Conservation (phyloP, 2,888 invertebrate species). For the Limulus polyphemus region DNA sequence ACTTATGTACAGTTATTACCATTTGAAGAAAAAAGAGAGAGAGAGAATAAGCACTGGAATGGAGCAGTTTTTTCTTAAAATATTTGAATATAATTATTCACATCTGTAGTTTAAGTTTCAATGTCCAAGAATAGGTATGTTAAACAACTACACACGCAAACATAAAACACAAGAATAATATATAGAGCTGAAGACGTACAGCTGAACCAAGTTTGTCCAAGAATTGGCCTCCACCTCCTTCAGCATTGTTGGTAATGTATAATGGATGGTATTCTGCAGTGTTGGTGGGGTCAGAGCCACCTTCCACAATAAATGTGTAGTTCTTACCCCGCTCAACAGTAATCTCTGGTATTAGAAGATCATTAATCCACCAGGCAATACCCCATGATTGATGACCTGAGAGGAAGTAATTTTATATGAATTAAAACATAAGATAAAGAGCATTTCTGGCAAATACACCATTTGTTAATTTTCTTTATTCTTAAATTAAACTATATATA, state of each 20-base stretch:
- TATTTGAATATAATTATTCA: no score
- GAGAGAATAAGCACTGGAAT: no score
- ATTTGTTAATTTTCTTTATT: not conserved
- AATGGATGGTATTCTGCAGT: constrained; percentile 80
- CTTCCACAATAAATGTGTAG: constrained; percentile 74
- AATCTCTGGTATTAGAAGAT: constrained; percentile 74
- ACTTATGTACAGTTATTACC: no score
- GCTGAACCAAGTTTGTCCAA: constrained; percentile 47
- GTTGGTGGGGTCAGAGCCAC: constrained; percentile 63
- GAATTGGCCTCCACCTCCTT: constrained; percentile 76
- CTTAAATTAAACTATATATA: not conserved
- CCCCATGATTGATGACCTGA: constrained; percentile 50
- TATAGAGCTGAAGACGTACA: constrained; percentile 16
- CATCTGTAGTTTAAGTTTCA: no score
- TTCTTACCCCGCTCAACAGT: constrained; percentile 73
- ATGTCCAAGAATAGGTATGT: no score
- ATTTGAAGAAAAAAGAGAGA: no score
- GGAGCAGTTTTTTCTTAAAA: no score
- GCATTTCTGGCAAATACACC: no score
- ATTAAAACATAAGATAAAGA: no score
- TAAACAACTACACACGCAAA: no score
- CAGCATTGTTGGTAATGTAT: constrained; percentile 72
- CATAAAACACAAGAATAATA: no score
- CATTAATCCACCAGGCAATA: constrained; percentile 87
- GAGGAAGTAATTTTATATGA: not conserved